Evolutionary conservation across 2,888 invertebrate species (phyloP), one percentile per base, ranked within the genome.

Genomic region (Leptinotarsa juncta): DNA sequence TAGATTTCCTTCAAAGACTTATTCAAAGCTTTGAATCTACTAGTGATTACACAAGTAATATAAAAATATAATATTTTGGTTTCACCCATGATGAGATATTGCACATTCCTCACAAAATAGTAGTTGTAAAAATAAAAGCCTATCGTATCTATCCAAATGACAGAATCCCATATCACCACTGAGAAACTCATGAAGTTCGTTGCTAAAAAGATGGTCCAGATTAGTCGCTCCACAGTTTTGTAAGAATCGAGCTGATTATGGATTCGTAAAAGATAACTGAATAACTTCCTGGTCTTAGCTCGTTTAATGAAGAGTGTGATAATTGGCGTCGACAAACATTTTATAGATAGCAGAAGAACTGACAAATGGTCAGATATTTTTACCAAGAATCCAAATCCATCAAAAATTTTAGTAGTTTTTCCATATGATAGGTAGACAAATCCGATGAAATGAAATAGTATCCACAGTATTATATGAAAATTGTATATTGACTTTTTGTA

Each of bases 291-390:
- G 7, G 69, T 57, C 48, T 69, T 15, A 12, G 20, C 16, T 32
- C 14, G 69, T 23, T 42, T 16, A 0, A 69, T 20, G 60, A 69
- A 69, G 0, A 69, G 16, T 14, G 20, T 69, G 23, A 48, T 42
- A 3, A 69, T 18, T 16, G 69, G 50, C 10, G 60, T 69, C 16
- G 57, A 3, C 4, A 20, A 16, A 16, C 69, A 69, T 20, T 23
- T 14, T 4, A 57, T 42, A 0, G 42, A 53, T 3, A 69, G 69
- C 16, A 57, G 26, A 4, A 69, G 12, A n/a, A 7, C 15, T 15
- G 69, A 26, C 3, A 48, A 23, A 14, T 69, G 69, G 2, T 69
- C 69, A 10, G 53, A 57, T 4, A 69, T 32, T 49, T 69, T 69
- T 7, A 69, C 20, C 23, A 57, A 60, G 23, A 69, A 60, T 4